Evolutionary conservation across 2,888 invertebrate genomes (phyloP).

Genomic region (Neoitamus cyanurus): DNA sequence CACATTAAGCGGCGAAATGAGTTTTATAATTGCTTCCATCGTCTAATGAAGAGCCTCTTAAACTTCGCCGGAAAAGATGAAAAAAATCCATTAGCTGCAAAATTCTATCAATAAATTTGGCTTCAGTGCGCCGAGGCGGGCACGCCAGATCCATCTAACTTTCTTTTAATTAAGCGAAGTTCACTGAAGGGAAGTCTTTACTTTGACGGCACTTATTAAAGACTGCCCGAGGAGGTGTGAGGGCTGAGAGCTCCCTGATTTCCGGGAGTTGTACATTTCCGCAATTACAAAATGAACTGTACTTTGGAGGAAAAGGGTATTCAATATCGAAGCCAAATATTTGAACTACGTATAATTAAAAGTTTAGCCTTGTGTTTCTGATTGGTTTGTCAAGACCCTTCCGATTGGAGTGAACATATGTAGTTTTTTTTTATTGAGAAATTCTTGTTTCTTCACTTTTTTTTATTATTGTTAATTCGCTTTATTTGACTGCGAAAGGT

Average conservation of each 20-base stretch:
- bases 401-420: too few species aligned
- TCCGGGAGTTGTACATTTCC: too few species aligned
- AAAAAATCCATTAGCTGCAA: slow-evolving; percentile 18
- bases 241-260: not conserved
- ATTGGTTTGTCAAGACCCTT: not conserved
- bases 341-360: too few species aligned
- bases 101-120: slow-evolving; percentile 30
- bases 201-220: not conserved
- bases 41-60: slow-evolving; percentile 9
- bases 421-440: too few species aligned
- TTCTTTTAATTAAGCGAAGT: slow-evolving; percentile 18
- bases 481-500: too few species aligned
- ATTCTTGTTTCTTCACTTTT: too few species aligned
- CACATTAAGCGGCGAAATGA: slow-evolving; percentile 8
- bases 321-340: not conserved
- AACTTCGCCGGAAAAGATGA: not conserved
- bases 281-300: not conserved
- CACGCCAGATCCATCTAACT: not conserved
- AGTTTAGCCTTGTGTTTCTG: too few species aligned
- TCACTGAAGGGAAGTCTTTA: not conserved
- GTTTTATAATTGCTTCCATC: slow-evolving; percentile 24
- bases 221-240: not conserved
- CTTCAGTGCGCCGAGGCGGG: not conserved
- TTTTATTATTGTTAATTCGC: too few species aligned
- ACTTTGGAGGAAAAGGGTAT: not conserved